Conservation (phyloP, 2,888 invertebrate genomes). For the Anodontia alba region DNA sequence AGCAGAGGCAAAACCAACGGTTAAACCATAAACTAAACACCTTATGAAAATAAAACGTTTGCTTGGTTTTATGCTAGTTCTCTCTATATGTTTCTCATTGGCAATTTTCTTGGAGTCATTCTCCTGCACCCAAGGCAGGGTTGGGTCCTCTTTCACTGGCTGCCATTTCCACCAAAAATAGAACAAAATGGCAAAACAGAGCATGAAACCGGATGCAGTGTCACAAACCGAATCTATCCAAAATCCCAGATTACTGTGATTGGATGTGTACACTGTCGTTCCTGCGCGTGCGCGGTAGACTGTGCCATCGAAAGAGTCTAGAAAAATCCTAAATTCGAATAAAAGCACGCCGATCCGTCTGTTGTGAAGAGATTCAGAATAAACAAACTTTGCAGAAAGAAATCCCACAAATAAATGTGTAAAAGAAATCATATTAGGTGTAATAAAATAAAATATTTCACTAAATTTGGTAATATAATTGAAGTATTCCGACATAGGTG, state of each 20-base stretch:
- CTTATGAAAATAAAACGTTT: constrained; percentile 74
- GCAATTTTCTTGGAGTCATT: constrained; percentile 28
- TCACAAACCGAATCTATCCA: constrained; percentile 94
- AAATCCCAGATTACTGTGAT: constrained; percentile 91
- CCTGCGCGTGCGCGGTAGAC: constrained; percentile 90
- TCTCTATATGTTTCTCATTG: constrained; percentile 50
- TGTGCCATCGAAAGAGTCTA: constrained; percentile 94
- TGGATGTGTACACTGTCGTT: constrained; percentile 64
- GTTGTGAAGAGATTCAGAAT: constrained; percentile 90
- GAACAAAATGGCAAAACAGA: constrained; percentile 85
- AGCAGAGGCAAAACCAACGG: constrained; percentile 70
- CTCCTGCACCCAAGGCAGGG: constrained; percentile 55
- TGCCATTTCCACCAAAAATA: constrained; percentile 66
- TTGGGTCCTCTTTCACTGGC: constrained; percentile 41
- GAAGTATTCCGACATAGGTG: constrained; percentile 91
- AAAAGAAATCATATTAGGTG: constrained; percentile 93
- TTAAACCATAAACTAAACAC: constrained; percentile 72
- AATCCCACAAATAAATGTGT: constrained; percentile 92
- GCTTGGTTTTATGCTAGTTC: constrained; percentile 58
- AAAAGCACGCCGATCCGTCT: constrained; percentile 91
- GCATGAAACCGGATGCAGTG: constrained; percentile 87
- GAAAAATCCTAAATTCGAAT: constrained; percentile 92
- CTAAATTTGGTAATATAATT: constrained; percentile 89
- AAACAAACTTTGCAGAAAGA: constrained; percentile 90
- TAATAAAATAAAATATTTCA: constrained; percentile 87